Evolutionary conservation across 2,797 vertebrate species (phyloP).

Genomic region (Lates japonicus): DNA sequence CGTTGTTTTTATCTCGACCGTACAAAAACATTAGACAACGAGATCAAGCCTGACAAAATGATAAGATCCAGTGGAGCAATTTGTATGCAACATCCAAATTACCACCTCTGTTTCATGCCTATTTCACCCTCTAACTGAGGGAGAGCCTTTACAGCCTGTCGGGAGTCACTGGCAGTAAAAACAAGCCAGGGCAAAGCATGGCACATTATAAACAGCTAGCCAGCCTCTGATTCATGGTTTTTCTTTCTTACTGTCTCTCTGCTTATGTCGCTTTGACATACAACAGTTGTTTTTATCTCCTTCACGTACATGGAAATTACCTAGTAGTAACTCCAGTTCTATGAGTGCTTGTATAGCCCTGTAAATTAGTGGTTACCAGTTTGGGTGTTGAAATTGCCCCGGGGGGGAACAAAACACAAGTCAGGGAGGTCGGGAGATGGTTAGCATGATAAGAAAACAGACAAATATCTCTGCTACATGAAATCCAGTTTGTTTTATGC

Average conservation of each 20-base stretch:
- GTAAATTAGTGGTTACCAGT: slow-evolving; percentile 3
- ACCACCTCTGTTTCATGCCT: slow-evolving; percentile 2
- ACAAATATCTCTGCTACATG: not conserved
- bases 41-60: slow-evolving; percentile 13
- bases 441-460: slow-evolving; percentile 4
- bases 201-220: slow-evolving; percentile 27
- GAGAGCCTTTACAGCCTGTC: not conserved
- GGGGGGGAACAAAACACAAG: not conserved
- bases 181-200: slow-evolving; percentile 30
- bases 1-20: slow-evolving; percentile 30
- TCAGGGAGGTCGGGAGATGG: slow-evolving; percentile 1
- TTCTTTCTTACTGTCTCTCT: slow-evolving; percentile 10
- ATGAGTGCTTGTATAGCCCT: not conserved
- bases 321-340: not conserved
- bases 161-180: slow-evolving; percentile 24
- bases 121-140: slow-evolving; percentile 25
- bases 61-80: slow-evolving; percentile 22
- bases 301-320: not conserved
- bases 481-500: not conserved
- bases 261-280: not conserved
- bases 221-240: slow-evolving; percentile 27
- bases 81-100: slow-evolving; percentile 33
- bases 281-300: not conserved
- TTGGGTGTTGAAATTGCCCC: slow-evolving; percentile 2
- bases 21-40: slow-evolving; percentile 10